phyloP scores from a whole-genome alignment of 2,113 vertebrate species.

The Micromys minutus region DNA sequence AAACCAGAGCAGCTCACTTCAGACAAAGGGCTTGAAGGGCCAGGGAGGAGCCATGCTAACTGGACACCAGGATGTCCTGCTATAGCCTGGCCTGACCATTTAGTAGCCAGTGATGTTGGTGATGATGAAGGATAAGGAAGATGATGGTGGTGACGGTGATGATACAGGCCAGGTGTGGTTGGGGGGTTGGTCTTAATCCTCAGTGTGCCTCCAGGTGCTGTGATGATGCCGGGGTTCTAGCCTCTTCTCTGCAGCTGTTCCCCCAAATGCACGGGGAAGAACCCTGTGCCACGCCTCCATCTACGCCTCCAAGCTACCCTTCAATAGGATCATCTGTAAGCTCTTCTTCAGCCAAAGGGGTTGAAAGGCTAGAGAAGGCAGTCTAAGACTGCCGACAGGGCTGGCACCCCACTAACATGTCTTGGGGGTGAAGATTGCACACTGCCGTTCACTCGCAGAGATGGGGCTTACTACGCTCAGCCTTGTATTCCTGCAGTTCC shows the following conservation, averaged over 20 bases:
- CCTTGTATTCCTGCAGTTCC: neutral
- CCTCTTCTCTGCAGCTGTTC: slow-evolving; percentile 10
- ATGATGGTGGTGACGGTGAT: neutral
- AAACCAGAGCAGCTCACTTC: neutral
- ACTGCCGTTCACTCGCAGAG: neutral
- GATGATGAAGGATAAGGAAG: neutral
- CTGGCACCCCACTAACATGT: neutral
- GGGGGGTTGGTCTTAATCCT: neutral
- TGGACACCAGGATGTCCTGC: neutral
- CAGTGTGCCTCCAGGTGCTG: slow-evolving; percentile 17
- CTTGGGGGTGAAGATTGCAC: fast-evolving
- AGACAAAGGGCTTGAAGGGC: neutral
- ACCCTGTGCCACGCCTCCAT: neutral
- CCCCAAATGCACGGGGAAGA: neutral
- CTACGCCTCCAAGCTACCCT: neutral
- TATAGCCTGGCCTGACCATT: neutral
- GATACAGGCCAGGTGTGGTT: neutral
- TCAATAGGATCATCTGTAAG: neutral
- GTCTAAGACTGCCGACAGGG: neutral
- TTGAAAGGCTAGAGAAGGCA: neutral
- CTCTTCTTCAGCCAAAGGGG: neutral
- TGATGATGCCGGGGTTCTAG: neutral
- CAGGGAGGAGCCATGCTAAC: neutral
- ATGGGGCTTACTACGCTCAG: fast-evolving
- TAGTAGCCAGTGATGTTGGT: slow-evolving; percentile 35